Evolutionary conservation across 2,797 vertebrate genomes (phyloP), one percentile per base, ranked within the genome.

Genomic region (Trachops cirrhosus): DNA sequence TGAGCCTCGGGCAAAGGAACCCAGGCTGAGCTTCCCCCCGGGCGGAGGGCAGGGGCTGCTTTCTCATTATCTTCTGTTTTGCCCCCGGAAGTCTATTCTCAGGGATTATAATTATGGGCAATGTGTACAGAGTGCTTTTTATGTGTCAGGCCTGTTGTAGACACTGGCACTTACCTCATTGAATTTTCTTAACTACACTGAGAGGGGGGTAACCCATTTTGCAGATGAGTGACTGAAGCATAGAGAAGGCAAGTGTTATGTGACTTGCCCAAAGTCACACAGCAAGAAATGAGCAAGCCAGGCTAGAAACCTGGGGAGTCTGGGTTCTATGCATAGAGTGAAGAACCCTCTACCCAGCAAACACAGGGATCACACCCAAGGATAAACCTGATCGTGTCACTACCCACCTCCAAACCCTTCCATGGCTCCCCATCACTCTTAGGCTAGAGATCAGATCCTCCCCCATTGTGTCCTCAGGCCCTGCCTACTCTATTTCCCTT

Each of bases 21-120:
- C 39, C 32, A 10, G 46, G 48, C 59, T 11, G 34, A 26, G 5
- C 34, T 0, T 1, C 52, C 44, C 39, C 46, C 0, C 0, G 50
- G 50, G 57, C 74, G 1, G 16, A 57, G 59, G 37, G 15, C 57
- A 5, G 29, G 29, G 9, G 3, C 6, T 52, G 10, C 68, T 68
- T 48, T 16, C 54, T 68, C 37, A 0, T 3, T 0, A 9, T 16
- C 59, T 79, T 67, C 70, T 22, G 2, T 9, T 86, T 82, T 64
- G 8, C 14, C 9, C 3, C 52, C 29, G 39, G 16, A 82, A 57
- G 37, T 41, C 26, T 24, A 10, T 12, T 44, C 39, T 68, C 12
- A 2, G 12, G 5, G 48, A 85, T 16, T 84, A 48, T 29, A 57
- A 86, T 59, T 15, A 37, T 0, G n/a, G 48, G 29, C 29, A 44